A percentile compares a stretch with the other conserved stretches of the same genome.
Conservation (phyloP, 2,113 vertebrate species). For the Carassius gibelio region DNA sequence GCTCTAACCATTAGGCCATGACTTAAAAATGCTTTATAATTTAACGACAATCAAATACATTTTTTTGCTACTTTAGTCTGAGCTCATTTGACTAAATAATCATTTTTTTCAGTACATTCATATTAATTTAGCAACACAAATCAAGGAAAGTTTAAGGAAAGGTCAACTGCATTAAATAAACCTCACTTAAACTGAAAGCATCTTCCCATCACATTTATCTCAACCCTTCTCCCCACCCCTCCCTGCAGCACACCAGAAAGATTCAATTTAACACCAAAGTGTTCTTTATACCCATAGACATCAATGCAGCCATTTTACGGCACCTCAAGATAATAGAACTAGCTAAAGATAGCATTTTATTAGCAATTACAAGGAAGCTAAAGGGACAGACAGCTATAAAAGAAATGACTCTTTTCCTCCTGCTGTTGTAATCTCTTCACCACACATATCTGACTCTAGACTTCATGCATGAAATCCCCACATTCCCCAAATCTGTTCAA, state of each 20-base stretch:
- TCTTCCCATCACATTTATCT: neutral
- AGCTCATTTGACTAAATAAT: neutral
- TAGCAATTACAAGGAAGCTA: slow-evolving; percentile 18
- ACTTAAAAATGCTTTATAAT: neutral
- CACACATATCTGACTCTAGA: neutral
- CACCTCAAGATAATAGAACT: slow-evolving; percentile 16
- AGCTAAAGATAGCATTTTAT: slow-evolving; percentile 34
- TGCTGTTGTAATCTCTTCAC: neutral
- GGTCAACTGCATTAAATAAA: neutral
- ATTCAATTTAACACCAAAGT: neutral
- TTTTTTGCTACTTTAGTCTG: neutral
- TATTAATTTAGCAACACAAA: neutral
- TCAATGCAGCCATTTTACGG: neutral
- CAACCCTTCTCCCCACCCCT: neutral
- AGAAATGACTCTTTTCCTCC: neutral
- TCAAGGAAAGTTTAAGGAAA: neutral
- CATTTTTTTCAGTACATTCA: neutral
- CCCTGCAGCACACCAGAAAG: neutral
- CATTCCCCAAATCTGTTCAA: neutral
- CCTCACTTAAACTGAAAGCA: neutral
- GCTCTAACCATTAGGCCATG: too few species aligned
- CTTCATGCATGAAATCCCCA: neutral
- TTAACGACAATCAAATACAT: neutral
- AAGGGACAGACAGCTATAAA: slow-evolving; percentile 14
- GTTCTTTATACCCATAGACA: slow-evolving; percentile 10